phyloP scores from a whole-genome alignment of 2,888 invertebrate genomes.

The Bhutanitis thaidina region DNA sequence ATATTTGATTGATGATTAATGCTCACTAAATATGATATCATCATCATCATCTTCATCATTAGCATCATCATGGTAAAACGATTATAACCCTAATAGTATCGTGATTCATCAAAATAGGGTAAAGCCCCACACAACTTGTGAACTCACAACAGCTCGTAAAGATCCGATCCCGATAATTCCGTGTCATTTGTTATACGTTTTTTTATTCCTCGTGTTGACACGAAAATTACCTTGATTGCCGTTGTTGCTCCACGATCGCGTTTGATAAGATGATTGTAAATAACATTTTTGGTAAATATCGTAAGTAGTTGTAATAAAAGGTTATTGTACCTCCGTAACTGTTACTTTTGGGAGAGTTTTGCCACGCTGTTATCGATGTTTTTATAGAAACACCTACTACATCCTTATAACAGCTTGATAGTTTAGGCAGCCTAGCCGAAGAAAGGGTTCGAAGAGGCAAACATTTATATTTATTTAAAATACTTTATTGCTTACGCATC shows the following conservation, averaged over 20 bases:
- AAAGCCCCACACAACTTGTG: slow-evolving; percentile 3
- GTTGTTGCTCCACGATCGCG: slow-evolving; percentile 57
- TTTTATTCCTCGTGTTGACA: slow-evolving; percentile 57
- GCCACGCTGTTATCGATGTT: too few relatives aligned
- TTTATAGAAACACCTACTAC: too few relatives aligned
- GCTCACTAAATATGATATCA: too few relatives aligned
- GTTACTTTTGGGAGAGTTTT: background rate
- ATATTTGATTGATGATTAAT: too few relatives aligned
- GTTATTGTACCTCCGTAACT: background rate
- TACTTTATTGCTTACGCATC: too few relatives aligned
- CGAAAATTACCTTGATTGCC: slow-evolving; percentile 61
- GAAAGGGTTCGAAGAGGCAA: too few relatives aligned
- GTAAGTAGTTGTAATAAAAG: background rate
- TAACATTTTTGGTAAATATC: slow-evolving; percentile 16
- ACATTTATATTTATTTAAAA: too few relatives aligned
- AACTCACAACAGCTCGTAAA: slow-evolving; percentile 45
- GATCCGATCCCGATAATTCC: slow-evolving; percentile 50
- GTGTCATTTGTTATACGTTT: slow-evolving; percentile 64
- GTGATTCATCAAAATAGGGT: slow-evolving; percentile 1
- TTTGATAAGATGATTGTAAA: slow-evolving; percentile 37
- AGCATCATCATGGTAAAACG: too few relatives aligned
- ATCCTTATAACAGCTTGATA: too few relatives aligned
- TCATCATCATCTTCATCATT: too few relatives aligned
- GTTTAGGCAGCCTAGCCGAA: too few relatives aligned
- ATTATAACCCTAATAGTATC: background rate